These are phyloP conservation scores for Poecilia wingei DNA, from an alignment of 2,797 vertebrate genomes.

Conservation along the genomic window DNA sequence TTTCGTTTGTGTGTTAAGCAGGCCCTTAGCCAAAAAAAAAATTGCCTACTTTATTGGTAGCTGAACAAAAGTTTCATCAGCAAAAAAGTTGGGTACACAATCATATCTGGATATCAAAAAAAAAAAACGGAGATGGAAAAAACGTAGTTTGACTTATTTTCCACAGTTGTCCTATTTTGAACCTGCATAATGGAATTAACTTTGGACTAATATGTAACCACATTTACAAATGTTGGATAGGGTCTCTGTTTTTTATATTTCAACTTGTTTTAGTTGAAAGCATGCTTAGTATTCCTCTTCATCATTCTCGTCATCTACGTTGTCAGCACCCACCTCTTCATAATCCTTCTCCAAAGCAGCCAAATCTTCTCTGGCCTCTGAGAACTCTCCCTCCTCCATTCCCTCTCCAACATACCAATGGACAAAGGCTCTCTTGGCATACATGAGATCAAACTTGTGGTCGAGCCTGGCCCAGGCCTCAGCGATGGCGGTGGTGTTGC, in stretches of 20 bases:
- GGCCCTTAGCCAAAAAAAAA: not conserved
- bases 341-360: conserved; percentile 22
- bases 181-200: not conserved
- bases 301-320: conserved; percentile 71
- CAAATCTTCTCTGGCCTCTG: conserved; percentile 65
- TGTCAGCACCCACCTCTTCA: conserved; percentile 36
- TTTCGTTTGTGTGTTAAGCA: not conserved
- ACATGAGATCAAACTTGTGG: conserved; percentile 97
- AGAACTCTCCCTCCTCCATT: conserved; percentile 72
- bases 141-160: not conserved
- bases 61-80: not conserved
- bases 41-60: not conserved
- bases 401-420: conserved; percentile 88
- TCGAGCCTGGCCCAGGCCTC: conserved; percentile 94
- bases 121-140: too few relatives aligned
- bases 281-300: conserved; percentile 74
- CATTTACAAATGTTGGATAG: not conserved
- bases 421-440: conserved; percentile 94
- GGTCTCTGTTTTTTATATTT: not conserved
- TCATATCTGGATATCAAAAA: not conserved
- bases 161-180: not conserved
- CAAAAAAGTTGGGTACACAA: not conserved
- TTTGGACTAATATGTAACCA: not conserved
- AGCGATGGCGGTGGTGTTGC: conserved; percentile 93
- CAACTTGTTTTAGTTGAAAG: not conserved